Conservation (phyloP, 2,113 vertebrate genomes). For the Nothoprocta perdicaria region DNA sequence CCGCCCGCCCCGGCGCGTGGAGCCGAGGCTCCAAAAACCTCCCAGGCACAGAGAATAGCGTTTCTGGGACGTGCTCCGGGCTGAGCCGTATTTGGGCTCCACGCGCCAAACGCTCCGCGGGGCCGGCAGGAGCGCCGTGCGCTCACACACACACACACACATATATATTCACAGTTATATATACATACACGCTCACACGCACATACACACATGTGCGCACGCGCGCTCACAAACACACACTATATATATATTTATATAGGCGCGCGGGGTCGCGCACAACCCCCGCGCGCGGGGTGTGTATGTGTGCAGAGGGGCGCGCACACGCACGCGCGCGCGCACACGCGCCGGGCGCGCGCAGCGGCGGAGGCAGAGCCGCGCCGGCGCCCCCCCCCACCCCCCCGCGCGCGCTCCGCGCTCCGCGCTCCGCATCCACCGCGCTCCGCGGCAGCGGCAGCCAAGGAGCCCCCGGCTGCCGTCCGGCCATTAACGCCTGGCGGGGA, state of each 20-base stretch:
- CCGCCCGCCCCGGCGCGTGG: constrained; percentile 33
- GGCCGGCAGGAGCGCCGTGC: background rate
- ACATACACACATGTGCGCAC: background rate
- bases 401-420: constrained; percentile 71
- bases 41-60: constrained; percentile 15
- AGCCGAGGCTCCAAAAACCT: constrained; percentile 28
- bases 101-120: background rate
- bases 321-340: too few species aligned
- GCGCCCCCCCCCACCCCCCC: too few species aligned
- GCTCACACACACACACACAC: background rate
- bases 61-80: constrained; percentile 43
- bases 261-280: background rate
- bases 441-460: constrained; percentile 84
- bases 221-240: background rate
- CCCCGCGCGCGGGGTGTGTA: too few species aligned
- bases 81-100: constrained; percentile 2
- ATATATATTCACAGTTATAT: background rate
- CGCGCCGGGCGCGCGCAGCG: too few species aligned
- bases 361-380: constrained; percentile 58
- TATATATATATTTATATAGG: too few species aligned
- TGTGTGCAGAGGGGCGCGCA: too few species aligned
- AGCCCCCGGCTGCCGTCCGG: constrained; percentile 68
- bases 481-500: constrained; percentile 67
- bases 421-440: constrained; percentile 81
- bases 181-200: background rate